Base-by-base conservation (phyloP, 2,797 vertebrate genomes). In the Leptodactylus fallax region DNA sequence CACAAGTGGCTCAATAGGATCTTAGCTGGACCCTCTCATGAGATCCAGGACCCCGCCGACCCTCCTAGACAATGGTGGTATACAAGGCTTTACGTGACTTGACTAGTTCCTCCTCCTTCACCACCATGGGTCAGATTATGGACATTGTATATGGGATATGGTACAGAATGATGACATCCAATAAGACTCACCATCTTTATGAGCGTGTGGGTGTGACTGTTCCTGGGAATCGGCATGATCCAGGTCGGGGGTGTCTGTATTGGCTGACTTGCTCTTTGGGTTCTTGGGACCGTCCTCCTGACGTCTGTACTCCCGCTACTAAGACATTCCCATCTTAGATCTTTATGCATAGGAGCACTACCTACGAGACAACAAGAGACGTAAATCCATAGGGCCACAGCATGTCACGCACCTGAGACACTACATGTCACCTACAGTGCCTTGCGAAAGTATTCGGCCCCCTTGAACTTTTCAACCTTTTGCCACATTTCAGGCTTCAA, bases 141-240 rank as follows among this genome's bases (percentile, higher is more conserved):
- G 56, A 16, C 56, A 19, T 16, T 6, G 6, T 58, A 3, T 55
- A 58, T 58, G 56, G 14, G 14, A 19, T 7, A 16, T 19, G 0
- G 16, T 16, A 19, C 56, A 58, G 56, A 19, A 6, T 1, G 14
- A 58, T 19, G 56, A 19, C 56, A 21, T n/a, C 9, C n/a, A 6
- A 11, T n/a, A 51, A 14, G 25, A 84, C 87, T 88, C 76, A 88
- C 87, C 81, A 45, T 78, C 58, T 83, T 87, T 47, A 78, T 87
- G 11, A 83, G 12, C 4, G 60, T 79, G 51, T 53, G 16, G 8
- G 12, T 14, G 5, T 71, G 74, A 49, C 74, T 84, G 51, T 49
- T 36, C 17, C 49, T 78, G 17, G n/a, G 65, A 9, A 17, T 6
- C 17, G 63, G 12, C 10, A 79, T 17, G 17, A 21, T 27, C 21